Conservation (phyloP, 2,888 invertebrate genomes). For the Microdon myrmicae region DNA sequence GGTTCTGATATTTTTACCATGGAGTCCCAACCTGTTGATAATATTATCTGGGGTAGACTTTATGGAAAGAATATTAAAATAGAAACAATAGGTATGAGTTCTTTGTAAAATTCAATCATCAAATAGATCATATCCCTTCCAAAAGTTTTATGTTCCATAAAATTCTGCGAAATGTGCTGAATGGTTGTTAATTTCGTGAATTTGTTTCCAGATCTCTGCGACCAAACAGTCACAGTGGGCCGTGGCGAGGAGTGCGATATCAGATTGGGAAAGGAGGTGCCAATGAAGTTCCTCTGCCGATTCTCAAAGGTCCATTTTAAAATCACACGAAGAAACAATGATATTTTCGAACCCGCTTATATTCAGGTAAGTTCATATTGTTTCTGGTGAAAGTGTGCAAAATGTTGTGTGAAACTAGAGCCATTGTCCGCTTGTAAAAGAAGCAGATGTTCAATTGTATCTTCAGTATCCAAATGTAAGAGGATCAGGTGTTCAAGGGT, state of each 20-base stretch:
- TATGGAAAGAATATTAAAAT: conserved; percentile 62
- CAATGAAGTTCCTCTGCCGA: conserved; percentile 61
- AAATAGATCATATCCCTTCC: too few species aligned
- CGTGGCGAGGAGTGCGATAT: conserved; percentile 67
- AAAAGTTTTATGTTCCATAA: too few species aligned
- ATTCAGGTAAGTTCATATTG: conserved; percentile 63
- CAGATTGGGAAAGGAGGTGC: conserved; percentile 61
- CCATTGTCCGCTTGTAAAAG: background rate
- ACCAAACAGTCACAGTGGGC: conserved; percentile 67
- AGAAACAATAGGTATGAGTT: background rate
- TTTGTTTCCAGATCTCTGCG: conserved; percentile 64
- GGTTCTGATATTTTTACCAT: too few species aligned
- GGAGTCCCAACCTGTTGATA: conserved; percentile 65
- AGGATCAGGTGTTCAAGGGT: too few species aligned
- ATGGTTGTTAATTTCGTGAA: background rate
- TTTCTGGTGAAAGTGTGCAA: too few species aligned
- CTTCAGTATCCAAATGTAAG: too few species aligned
- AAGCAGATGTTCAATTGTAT: background rate
- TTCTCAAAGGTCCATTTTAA: conserved; percentile 70
- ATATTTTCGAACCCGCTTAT: conserved; percentile 64
- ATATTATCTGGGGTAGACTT: conserved; percentile 64
- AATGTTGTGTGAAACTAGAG: background rate
- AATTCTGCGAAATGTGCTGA: background rate
- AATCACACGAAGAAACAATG: conserved; percentile 65
- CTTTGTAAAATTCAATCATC: too few species aligned